Evolutionary conservation across 2,797 vertebrate genomes (phyloP), one percentile per base, ranked within the genome.

Genomic region (Glyptemys insculpta): DNA sequence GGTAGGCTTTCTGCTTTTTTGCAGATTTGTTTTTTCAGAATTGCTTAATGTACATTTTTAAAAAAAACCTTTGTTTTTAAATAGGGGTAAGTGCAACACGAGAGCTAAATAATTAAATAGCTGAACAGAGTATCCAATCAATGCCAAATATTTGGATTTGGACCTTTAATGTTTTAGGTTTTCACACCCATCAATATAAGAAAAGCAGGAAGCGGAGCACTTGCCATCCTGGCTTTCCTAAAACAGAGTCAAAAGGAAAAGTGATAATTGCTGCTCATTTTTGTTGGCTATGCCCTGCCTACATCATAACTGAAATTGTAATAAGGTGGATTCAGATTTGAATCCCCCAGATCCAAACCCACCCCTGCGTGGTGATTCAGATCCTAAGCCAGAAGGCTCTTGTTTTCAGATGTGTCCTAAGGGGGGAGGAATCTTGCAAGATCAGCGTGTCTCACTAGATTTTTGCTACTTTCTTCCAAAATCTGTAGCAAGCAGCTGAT

Each of bases 41-140:
- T 27, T 27, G 5, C 0, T 0, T 18, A 6, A 29, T 56, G 47
- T 5, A 8, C 47, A 81, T 44, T n/a, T 23, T 5, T 2, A 34
- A 86, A 50, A 18, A 79, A 79, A 65, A 80, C 57, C 52, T 8
- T 2, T 5, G 1, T 3, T 4, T 41, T 81, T 59, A 84, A 87
- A n/a, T 44, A 53, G 2, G 18, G 56, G 5, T 81, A 86, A 87
- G 89, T 88, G 8, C n/a, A 88, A 29, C 62, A 65, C 52, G 14
- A 59, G 3, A 31, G 49, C 14, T 54, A 92, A 76, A 74, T 2
- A 83, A 57, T 23, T n/a, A 65, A 82, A 91, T 14, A 76, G 2
- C 62, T 65, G 52, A 93, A 91, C 31, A 12, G 47, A 44, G 68
- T 34, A 68, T 21, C 34, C 18, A 7, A 83, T 21, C 44, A 23